phyloP scores from a whole-genome alignment of 2,113 vertebrate genomes.

The Sinocyclocheilus anshuiensis region DNA sequence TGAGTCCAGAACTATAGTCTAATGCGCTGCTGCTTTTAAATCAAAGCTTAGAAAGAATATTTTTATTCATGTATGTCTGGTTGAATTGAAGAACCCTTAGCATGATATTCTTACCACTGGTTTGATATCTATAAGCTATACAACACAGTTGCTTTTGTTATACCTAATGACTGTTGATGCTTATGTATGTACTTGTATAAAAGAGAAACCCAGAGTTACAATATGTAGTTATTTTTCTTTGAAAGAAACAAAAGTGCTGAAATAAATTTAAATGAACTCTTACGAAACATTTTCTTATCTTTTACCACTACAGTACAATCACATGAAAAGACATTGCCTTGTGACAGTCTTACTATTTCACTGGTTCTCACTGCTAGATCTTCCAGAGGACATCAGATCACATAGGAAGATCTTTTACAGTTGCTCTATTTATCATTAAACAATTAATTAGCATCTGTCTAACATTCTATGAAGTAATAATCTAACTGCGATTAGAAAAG shows the following conservation, averaged over 20 bases:
- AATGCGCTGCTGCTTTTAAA: constrained; percentile 35
- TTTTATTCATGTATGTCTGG: constrained; percentile 14
- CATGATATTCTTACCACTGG: constrained; percentile 69
- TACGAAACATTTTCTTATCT: neutral
- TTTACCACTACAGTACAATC: neutral
- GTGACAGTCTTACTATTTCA: neutral
- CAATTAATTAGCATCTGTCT: too few species aligned
- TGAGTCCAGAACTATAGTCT: constrained; percentile 3
- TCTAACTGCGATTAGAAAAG: too few species aligned
- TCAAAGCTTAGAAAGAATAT: constrained; percentile 1
- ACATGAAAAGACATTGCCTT: neutral
- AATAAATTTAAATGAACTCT: neutral
- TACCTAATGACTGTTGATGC: constrained; percentile 51
- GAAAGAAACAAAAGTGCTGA: neutral
- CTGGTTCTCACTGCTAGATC: neutral
- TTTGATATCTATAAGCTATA: constrained; percentile 67
- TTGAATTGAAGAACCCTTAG: neutral
- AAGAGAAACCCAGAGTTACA: neutral
- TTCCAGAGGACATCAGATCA: neutral
- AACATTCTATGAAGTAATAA: too few species aligned
- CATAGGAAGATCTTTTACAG: too few species aligned
- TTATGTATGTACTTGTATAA: constrained; percentile 4
- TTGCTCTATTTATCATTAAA: too few species aligned
- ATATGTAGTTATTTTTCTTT: neutral
- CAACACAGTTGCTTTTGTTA: constrained; percentile 70